These are phyloP conservation scores for Osmerus mordax DNA, from an alignment of 2,113 vertebrate genomes.

Conservation along the genomic window DNA sequence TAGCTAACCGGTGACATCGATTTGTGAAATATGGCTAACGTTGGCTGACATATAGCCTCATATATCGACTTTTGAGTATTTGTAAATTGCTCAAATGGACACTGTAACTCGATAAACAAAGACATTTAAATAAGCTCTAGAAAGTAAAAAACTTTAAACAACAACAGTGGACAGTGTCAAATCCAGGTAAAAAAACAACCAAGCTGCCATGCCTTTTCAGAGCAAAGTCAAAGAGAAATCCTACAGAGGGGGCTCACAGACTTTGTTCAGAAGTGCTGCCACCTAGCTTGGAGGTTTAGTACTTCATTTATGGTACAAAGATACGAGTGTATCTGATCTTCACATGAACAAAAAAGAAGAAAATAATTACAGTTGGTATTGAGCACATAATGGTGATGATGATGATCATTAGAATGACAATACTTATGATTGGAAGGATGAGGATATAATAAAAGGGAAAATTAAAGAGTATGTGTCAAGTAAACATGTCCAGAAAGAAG, in stretches of 20 bases:
- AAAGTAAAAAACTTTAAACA: no score
- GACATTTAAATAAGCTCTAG: no score
- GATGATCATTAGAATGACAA: not conserved
- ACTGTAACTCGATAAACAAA: no score
- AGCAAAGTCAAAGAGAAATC: slow-evolving; percentile 26
- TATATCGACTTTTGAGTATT: no score
- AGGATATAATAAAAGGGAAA: not conserved
- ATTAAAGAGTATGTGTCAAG: not conserved
- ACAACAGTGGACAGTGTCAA: no score
- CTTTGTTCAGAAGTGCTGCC: not conserved
- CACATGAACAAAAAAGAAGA: not conserved
- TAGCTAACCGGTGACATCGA: no score
- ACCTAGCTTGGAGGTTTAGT: not conserved
- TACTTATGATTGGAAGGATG: not conserved
- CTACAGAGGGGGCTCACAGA: fast-evolving
- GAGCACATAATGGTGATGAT: no score
- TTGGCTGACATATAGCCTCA: no score
- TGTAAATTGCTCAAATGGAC: no score
- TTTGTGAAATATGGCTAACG: no score
- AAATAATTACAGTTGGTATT: no score
- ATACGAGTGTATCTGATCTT: not conserved
- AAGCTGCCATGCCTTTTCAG: not conserved
- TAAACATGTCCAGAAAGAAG: not conserved
- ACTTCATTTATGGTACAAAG: not conserved
- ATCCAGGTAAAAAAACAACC: no score